Percentiles rank a stretch among this genome's conserved stretches.
These are phyloP conservation scores for Rissa tridactyla DNA, from an alignment of 2,113 vertebrate genomes.

Conservation along the genomic window DNA sequence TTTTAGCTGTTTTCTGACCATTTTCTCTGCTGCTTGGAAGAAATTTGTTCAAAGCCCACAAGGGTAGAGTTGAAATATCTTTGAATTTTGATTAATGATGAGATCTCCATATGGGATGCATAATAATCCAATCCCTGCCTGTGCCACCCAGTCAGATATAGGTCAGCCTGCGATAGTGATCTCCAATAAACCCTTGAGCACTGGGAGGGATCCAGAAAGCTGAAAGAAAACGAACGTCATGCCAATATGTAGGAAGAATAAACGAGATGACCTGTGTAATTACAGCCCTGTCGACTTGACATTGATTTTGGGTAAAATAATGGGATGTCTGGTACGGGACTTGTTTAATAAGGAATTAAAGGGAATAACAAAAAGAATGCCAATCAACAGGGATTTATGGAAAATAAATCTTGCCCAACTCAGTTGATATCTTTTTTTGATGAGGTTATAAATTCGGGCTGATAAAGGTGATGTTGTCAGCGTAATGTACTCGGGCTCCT, in stretches of 20 bases:
- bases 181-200: constrained; percentile 35
- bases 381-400: constrained; percentile 55
- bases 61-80: not conserved
- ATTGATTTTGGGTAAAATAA: constrained; percentile 58
- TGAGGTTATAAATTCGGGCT: constrained; percentile 47
- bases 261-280: constrained; percentile 58
- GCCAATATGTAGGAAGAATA: constrained; percentile 38
- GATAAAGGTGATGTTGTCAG: constrained; percentile 31
- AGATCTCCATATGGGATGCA: not conserved
- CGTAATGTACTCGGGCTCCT: not conserved
- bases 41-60: not conserved
- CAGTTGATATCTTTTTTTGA: constrained; percentile 49
- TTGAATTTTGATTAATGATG: not conserved
- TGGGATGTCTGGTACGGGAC: constrained; percentile 25
- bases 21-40: not conserved
- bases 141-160: not conserved
- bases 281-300: constrained; percentile 32
- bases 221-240: not conserved
- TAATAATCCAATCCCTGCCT: not conserved
- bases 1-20: not conserved
- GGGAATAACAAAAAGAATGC: constrained; percentile 48
- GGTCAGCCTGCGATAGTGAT: not conserved
- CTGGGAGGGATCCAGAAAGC: constrained; percentile 3
- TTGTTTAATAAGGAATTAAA: constrained; percentile 64
- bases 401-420: constrained; percentile 28